Evolutionary conservation across 2,888 invertebrate genomes (phyloP).

Genomic region (Scaptomyza cyrtandrae): DNA sequence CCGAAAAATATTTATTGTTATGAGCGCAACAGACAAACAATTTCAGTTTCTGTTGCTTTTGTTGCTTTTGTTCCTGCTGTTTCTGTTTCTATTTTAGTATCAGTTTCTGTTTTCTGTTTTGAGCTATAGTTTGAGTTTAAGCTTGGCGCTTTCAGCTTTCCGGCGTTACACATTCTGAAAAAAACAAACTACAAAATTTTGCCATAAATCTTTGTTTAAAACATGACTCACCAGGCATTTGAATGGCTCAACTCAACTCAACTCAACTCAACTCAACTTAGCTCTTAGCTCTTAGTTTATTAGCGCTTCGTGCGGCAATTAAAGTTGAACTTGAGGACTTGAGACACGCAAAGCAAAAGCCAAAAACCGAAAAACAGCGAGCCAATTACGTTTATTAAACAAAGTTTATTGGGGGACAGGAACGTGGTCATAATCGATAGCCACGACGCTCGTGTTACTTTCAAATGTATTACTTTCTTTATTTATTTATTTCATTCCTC

Average conservation of each 20-base stretch:
- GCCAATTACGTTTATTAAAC: constrained; percentile 40
- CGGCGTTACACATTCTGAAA: neutral
- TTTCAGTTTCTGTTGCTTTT: constrained; percentile 13
- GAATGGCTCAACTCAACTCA: constrained; percentile 3
- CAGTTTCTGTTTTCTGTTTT: constrained; percentile 6
- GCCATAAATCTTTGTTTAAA: constrained; percentile 38
- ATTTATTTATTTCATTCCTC: neutral
- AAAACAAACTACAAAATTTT: neutral
- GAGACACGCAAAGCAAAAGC: constrained; percentile 29
- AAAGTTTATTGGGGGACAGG: neutral
- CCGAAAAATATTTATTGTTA: constrained; percentile 47
- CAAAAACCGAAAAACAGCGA: neutral
- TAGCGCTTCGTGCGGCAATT: constrained; percentile 16
- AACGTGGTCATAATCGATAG: constrained; percentile 23
- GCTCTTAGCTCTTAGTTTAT: neutral
- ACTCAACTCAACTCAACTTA: neutral
- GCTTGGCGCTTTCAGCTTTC: neutral
- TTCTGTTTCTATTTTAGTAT: constrained; percentile 6
- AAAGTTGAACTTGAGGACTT: constrained; percentile 38
- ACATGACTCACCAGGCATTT: constrained; percentile 35
- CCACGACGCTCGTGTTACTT: constrained; percentile 8
- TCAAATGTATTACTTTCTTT: constrained; percentile 14
- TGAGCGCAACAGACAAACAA: constrained; percentile 29
- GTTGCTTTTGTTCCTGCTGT: neutral
- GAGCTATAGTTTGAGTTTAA: neutral